Evolutionary conservation across 2,113 vertebrate genomes (phyloP).

Genomic region (Phylloscopus whistleri): DNA sequence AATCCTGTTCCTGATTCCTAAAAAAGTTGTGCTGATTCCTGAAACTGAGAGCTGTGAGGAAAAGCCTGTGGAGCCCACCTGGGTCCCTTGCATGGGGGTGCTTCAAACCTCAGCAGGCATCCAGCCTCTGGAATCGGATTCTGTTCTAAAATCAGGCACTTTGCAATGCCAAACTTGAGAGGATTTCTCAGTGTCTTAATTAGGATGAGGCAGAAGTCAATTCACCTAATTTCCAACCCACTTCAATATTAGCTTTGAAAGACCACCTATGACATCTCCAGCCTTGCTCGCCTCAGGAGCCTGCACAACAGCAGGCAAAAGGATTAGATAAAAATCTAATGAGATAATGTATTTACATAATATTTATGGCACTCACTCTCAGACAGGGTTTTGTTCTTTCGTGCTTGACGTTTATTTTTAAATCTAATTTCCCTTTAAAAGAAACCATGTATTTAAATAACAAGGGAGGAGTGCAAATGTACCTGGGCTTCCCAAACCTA

Average conservation of each 20-base stretch:
- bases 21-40: background rate
- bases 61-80: background rate
- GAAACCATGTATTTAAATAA: conserved; percentile 16
- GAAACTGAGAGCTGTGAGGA: background rate
- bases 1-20: background rate
- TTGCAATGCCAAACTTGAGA: background rate
- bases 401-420: background rate
- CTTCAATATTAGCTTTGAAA: background rate
- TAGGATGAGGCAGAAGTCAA: conserved; percentile 5
- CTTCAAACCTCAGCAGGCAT: background rate
- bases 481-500: background rate
- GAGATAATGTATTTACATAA: conserved; percentile 43
- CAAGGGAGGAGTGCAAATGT: background rate
- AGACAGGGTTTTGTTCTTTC: background rate
- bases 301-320: background rate
- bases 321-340: conserved; percentile 39
- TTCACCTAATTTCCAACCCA: background rate
- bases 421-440: conserved; percentile 31
- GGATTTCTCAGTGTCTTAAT: conserved; percentile 14
- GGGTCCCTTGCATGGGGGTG: background rate
- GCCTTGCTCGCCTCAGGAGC: background rate
- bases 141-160: background rate
- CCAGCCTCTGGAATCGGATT: background rate
- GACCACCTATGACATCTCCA: conserved; percentile 7
- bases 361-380: conserved; percentile 22